A percentile compares a stretch with the other conserved stretches of the same genome.
Evolutionary conservation across 2,113 vertebrate species (phyloP).

Genomic region (Rhipidura dahli): DNA sequence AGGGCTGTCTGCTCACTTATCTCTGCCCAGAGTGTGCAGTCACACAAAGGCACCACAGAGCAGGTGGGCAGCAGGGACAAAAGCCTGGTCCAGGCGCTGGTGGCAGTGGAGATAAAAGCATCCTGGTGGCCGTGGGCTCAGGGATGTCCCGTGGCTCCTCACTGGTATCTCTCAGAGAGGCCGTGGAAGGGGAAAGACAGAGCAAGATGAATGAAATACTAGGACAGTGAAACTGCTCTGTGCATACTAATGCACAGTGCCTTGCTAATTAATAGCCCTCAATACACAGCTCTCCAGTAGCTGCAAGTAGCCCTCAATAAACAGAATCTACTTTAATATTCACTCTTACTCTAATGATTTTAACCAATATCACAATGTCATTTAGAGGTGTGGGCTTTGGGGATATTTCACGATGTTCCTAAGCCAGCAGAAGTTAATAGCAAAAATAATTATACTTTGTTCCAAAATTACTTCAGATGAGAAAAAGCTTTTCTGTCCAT

Average conservation of each 20-base stretch:
- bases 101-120: background rate
- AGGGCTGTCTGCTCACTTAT: background rate
- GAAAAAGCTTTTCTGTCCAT: background rate
- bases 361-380: background rate
- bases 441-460: conserved; percentile 44
- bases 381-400: conserved; percentile 33
- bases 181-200: background rate
- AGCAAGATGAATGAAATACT: background rate
- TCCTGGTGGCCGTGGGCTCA: background rate
- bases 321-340: conserved; percentile 7
- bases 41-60: background rate
- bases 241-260: background rate
- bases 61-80: background rate
- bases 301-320: conserved; percentile 26
- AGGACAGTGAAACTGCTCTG: background rate
- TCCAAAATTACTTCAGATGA: background rate
- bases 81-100: background rate
- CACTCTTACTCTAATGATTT: background rate
- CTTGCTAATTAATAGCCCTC: conserved; percentile 17
- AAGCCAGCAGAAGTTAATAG: conserved; percentile 1
- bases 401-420: background rate
- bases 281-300: background rate
- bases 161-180: background rate
- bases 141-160: background rate
- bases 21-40: background rate